Base-by-base conservation (phyloP, 2,797 vertebrate species). In the Ateles fusciceps region DNA sequence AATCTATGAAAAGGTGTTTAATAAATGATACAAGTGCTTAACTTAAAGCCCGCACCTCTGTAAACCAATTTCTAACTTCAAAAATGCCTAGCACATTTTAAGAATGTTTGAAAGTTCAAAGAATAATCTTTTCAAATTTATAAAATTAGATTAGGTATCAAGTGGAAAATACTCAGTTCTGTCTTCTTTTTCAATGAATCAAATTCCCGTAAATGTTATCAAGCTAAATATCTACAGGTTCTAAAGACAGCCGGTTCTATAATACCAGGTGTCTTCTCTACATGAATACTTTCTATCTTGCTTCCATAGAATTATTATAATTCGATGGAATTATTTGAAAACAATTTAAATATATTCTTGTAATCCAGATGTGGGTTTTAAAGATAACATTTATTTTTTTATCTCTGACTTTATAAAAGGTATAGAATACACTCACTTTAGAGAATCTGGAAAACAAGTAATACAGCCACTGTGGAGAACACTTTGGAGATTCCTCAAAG, bases 31-130 rank as follows among this genome's bases (percentile, higher is more conserved):
- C 48, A 89, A 75, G 36, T 33, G 42, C 36, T 88, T 85, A 84
- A 78, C 24, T 52, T 85, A 88, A 88, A 93, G 57, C 28, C 39
- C 81, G 4, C 21, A 83, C 2, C 15, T 92, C 59, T 48, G 7
- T 85, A 85, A 96, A 86, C 3, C 57, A 76, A 57, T 75, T 80
- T 93, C 74, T 44, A 89, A 95, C 59, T 86, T 91, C 80, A 79
- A 94, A 91, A 88, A 85, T 94, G 12, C 52, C 33, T 83, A 80
- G 3, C 55, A 44, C 4, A 46, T 87, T 93, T 96, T 95, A 78
- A 89, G 64, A 81, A 91, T 19, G 80, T 92, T 93, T 96, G 68
- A 96, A 93, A 87, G n/a, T 79, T 93, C 72, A 76, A 86, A 86
- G 55, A 72, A 72, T 80, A 86, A 81, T 64, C 52, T 95, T 94